Base-by-base conservation (phyloP, 2,797 vertebrate genomes). In the Anolis apletophallus region DNA sequence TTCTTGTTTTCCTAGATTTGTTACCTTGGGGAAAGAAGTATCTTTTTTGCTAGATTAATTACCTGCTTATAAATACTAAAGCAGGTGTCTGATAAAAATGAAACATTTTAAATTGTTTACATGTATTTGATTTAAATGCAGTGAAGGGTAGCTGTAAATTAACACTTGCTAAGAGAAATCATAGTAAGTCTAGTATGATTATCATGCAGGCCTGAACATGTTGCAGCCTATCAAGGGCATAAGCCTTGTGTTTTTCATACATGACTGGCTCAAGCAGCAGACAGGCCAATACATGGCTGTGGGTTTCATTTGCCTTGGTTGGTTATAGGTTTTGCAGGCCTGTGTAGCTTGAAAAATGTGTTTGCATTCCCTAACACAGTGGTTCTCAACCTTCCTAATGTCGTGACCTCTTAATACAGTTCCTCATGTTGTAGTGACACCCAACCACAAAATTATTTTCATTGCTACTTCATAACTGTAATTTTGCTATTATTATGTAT, bases 1-100 rank as follows among this genome's bases (percentile, higher is more conserved):
- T 84, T 83, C 10, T 61, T 61, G 26, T 80, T 80, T 72, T 61
- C 34, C 34, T 77, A 34, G 77, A 32, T 85, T 55, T 80, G 46
- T 36, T 17, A 46, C 74, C 26, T 61, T 8, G 2, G 29, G 16
- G 40, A 57, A n/a, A 55, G 14, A 69, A 75, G 46, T 9, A 59
- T 6, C 5, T 7, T 29, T n/a, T 57, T 50, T 55, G 40, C 2
- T 34, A 76, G 36, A 81, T 50, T 40, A 81, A 68, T 55, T 82
- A 26, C 40, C 21, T 72, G 19, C 13, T 76, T 29, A 13, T 2
- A 32, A 21, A 50, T 76, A n/a, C 21, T 57, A 57, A 84, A 13
- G 1, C 71, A 23, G 52, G 9, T 73, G 3, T 40, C 23, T 82
- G 36, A 61, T 57, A 57, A 59, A 40, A 32, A 59, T 85, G 14